phyloP scores from a whole-genome alignment of 1,140 invertebrate genomes.

The Nylanderia fulva region DNA sequence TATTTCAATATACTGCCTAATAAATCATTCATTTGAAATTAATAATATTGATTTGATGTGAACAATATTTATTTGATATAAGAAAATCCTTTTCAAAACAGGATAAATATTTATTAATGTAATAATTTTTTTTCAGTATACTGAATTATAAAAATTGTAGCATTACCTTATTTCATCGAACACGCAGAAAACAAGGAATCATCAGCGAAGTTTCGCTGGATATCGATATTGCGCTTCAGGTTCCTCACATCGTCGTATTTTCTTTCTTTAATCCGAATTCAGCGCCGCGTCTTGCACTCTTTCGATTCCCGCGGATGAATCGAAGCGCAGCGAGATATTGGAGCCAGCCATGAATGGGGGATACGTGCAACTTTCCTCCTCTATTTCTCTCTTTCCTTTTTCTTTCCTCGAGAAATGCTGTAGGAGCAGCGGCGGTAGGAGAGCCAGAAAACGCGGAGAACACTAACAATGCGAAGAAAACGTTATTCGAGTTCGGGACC shows the following conservation, averaged over 20 bases:
- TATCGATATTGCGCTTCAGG: conserved; percentile 1
- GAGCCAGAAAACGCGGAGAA: not conserved
- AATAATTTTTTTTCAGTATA: no score
- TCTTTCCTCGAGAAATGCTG: not conserved
- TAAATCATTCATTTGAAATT: no score
- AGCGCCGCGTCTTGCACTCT: conserved; percentile 1
- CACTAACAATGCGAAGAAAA: conserved; percentile 68
- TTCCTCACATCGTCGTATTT: conserved; percentile 1
- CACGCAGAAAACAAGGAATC: not conserved
- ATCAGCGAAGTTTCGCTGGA: not conserved
- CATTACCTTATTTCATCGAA: not conserved
- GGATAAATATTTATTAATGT: no score
- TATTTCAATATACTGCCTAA: no score
- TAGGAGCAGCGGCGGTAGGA: not conserved
- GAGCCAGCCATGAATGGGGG: conserved; percentile 59
- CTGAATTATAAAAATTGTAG: not conserved
- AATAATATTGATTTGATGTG: no score
- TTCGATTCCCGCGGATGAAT: conserved; percentile 67
- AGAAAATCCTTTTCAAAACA: no score
- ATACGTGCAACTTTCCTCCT: conserved; percentile 38
- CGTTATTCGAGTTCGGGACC: conserved; percentile 63
- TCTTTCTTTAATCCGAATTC: conserved; percentile 52
- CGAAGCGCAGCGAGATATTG: conserved; percentile 58
- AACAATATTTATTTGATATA: no score
- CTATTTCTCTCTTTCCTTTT: conserved; percentile 2